Evolutionary conservation across 2,888 invertebrate genomes (phyloP), one percentile per base, ranked within the genome.

Genomic region (Syritta pipiens): DNA sequence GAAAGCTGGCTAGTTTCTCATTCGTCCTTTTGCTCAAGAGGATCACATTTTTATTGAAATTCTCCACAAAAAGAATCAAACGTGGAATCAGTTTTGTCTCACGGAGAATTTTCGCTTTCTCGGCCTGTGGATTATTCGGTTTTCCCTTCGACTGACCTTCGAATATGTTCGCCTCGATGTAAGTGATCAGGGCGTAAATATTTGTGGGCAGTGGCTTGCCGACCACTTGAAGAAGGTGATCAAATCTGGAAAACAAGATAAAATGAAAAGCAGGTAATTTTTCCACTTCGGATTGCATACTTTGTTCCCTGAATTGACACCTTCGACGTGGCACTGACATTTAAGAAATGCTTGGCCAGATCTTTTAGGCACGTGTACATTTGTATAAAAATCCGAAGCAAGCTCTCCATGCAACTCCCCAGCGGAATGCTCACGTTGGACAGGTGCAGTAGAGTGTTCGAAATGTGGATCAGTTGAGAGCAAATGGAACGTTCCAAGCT

Each of bases 81-180:
- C 91, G 91, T 1, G 93, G 93, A 83, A 93, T 91, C 20, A 90
- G 86, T 82, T 90, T 90, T 0, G 92, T 92, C 85, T 93, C 91
- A 30, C 90, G 89, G 26, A 92, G 84, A 17, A 92, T 90, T 86
- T 91, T 91, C 5, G 89, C 90, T 53, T 89, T 88, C 67, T 89
- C 89, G 0, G 87, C 86, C 35, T 86, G 84, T 0, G 88, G 86
- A 79, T 90, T 89, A n/a, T 84, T 82, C 48, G 86, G 89, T 9
- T 86, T 87, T 53, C 83, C 85, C 1, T 75, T 75, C 49, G 82
- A 81, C 0, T 72, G 83, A 26, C 84, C 83, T 22, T 86, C 85
- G 9, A 87, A 83, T 28, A 87, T 89, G 81, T 87, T 89, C 82
- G 91, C 90, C 84, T 92, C 92, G 9, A 91, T 89, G 81, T 91